phyloP scores from a whole-genome alignment of 2,888 invertebrate species.

The Monochamus alternatus region DNA sequence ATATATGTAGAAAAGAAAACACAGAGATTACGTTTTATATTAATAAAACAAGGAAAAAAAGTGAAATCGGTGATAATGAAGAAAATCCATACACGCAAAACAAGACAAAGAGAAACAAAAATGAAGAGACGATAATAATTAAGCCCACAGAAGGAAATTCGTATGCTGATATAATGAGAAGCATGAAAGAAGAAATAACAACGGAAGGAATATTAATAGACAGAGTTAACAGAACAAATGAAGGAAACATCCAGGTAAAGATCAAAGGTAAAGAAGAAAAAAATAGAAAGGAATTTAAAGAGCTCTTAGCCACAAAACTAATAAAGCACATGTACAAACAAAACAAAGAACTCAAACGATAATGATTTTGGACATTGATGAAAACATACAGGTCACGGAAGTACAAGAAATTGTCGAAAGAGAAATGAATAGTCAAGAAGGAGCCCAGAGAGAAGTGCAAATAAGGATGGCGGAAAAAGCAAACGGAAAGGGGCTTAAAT shows the following conservation, averaged over 20 bases:
- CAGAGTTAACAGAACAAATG: background rate
- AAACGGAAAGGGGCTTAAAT: background rate
- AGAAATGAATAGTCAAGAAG: background rate
- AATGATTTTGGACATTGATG: conserved; percentile 1
- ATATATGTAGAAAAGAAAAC: background rate
- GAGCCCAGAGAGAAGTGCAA: background rate
- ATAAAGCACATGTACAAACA: background rate
- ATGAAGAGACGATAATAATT: background rate
- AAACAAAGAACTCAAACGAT: background rate
- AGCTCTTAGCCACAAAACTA: conserved; percentile 59
- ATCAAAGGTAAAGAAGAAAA: background rate
- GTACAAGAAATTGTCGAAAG: background rate
- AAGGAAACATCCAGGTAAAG: background rate
- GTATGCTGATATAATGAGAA: background rate
- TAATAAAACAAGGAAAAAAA: background rate
- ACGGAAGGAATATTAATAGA: background rate
- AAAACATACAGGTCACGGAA: background rate
- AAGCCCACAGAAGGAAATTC: background rate
- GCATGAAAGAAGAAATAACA: background rate
- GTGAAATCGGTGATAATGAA: background rate
- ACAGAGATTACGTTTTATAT: background rate
- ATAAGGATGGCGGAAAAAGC: background rate
- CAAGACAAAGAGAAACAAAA: background rate
- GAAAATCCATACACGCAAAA: background rate
- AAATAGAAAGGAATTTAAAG: background rate